Evolutionary conservation across 1,140 invertebrate species (phyloP), one percentile per base, ranked within the genome.

Genomic region (Lasaia peninsularis): DNA sequence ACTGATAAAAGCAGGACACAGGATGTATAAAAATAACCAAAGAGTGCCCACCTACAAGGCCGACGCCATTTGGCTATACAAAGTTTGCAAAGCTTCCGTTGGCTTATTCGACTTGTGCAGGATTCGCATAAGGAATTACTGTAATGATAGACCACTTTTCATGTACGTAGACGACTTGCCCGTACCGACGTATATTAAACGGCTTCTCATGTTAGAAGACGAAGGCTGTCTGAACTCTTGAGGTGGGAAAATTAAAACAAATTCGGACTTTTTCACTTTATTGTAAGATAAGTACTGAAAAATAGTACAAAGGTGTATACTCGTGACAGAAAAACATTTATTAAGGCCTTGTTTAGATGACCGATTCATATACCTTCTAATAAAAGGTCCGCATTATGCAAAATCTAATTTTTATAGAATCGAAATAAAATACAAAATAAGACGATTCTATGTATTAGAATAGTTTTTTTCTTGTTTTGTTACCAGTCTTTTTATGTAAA

Each of bases 201-300:
- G 65, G 34, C 89, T 83, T 55, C 73, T 90, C 31, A 89, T 88
- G 83, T 78, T 89, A 60, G 82, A 88, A 75, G 72, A 82, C 57
- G 86, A 87, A 75, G 60, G 56, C 10, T 52, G 24, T 50, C 6
- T 50, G 32, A 11, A 33, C 32, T 51, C 20, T 18, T 11, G 20
- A 16, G 21, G 5, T 18, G 2, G 33, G 2, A 9, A 56, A 32
- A 9, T 12, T 16, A 35, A 37, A 51, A 56, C 14, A 1, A 16
- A 24, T 40, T 53, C 52, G 12, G 24, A 40, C 34, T 59, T 56
- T 24, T 65, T 73, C 70, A 73, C 73, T 73, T 78, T 60, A 58
- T 69, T 67, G 61, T 68, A 63, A 35, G 59, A 71, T 44, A 72
- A n/a, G 56, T 57, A 67, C 67, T 69, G 60, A 72, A 63, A 24